These are phyloP conservation scores for Notiomystis cincta DNA, from an alignment of 2,113 vertebrate species.

Conservation along the genomic window DNA sequence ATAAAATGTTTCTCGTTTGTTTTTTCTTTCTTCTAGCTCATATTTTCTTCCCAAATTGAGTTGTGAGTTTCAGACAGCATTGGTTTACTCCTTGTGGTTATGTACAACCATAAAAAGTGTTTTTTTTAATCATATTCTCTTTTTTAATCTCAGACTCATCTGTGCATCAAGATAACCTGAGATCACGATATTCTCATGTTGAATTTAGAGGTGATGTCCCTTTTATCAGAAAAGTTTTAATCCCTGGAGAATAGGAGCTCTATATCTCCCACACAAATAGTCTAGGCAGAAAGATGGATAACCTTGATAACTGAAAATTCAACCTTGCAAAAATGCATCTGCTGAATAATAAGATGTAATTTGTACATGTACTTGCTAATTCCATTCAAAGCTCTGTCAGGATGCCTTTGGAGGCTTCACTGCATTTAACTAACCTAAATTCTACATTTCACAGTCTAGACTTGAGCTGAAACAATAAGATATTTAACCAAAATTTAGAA, in stretches of 20 bases:
- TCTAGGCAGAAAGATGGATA: constrained; percentile 9
- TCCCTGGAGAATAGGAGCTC: not conserved
- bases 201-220: not conserved
- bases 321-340: constrained; percentile 38
- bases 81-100: not conserved
- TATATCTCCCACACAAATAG: not conserved
- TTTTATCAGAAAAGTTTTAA: constrained; percentile 17
- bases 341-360: constrained; percentile 40
- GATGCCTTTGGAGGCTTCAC: not conserved
- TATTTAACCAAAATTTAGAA: not conserved
- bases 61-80: not conserved
- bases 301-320: constrained; percentile 40
- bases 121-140: not conserved
- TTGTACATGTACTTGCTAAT: constrained; percentile 36
- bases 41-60: not conserved
- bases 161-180: not conserved
- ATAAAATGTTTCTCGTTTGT: rapidly evolving
- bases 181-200: not conserved
- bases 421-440: not conserved
- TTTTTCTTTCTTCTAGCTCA: not conserved
- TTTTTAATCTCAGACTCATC: not conserved
- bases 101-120: not conserved
- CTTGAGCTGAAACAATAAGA: not conserved
- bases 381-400: not conserved
- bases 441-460: not conserved